Base-by-base conservation (phyloP, 2,797 vertebrate species). In the Gephyroberyx darwinii region DNA sequence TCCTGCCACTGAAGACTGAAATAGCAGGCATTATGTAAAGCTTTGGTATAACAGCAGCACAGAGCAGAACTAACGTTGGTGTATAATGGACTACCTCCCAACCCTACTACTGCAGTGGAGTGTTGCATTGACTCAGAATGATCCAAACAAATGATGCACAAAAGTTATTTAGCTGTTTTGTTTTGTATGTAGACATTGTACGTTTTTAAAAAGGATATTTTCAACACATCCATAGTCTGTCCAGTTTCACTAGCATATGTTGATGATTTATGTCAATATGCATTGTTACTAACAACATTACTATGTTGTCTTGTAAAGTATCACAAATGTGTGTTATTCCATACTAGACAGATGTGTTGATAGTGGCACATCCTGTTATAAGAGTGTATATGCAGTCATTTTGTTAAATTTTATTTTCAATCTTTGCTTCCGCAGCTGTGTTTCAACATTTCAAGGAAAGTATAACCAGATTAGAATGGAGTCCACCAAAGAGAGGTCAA, bases 21-120 rank as follows among this genome's bases (percentile, higher is more conserved):
- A 91, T 90, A 88, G 84, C 76, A 87, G 71, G 74, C 74, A 84
- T 91, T 88, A 85, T 86, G 74, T 88, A 88, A 92, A 92, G 82
- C 82, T 85, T 66, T 71, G 83, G 82, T 78, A 73, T 79, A 76
- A 85, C 75, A 74, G 79, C 71, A 74, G 65, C 54, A 61, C 45
- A 75, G 64, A 84, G 63, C 51, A 74, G 41, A 64, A 64, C 61
- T 66, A 68, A 77, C 41, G 17, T 71, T 52, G 45, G 56, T 26
- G n/a, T 62, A 62, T 33, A 71, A 51, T 45, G 35, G 1, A 71
- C 43, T 41, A 56, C 22, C 30, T 45, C 35, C 69, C 17, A 30
- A 33, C 43, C 39, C 14, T 48, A 41, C 53, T 69, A n/a, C 43
- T 63, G 31, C 57, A 22, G 57, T 41, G 8, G 48, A 58, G 13